Base-by-base conservation (phyloP, 2,797 vertebrate genomes). In the Lycodopsis pacificus region DNA sequence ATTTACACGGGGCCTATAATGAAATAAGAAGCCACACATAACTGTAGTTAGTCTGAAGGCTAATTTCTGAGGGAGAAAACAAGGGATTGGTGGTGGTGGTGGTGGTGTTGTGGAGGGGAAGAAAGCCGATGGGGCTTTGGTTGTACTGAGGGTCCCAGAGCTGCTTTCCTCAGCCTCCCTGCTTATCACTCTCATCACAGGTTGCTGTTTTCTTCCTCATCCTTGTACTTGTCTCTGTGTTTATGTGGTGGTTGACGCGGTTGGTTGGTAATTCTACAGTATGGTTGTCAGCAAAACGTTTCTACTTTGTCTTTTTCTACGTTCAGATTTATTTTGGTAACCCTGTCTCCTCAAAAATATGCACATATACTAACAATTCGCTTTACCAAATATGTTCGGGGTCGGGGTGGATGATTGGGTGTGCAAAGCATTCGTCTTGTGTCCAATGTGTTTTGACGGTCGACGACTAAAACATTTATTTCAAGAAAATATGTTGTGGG, bases 1-100 rank as follows among this genome's bases (percentile, higher is more conserved):
- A 96, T 97, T 97, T 95, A 94, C 92, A 89, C 91, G 77, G 90
- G 89, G 73, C 84, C 88, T 90, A 68, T 95, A 95, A 95, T 96
- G 92, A 96, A 96, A 96, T 94, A 93, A 92, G 93, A 94, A 94
- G 91, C 86, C 90, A 89, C 89, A 91, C 92, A 90, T 91, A 94
- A 94, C 93, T 88, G 86, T 88, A 83, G 92, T 95, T 93, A 5
- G 25, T 91, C 87, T 96, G 92, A 91, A 90, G 93, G 94, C 92
- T 93, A 95, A 96, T 97, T 96, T 96, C 87, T 78, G 87, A 92
- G 81, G 86, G 84, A 86, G 93, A 90, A 91, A 90, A 90, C 85
- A 74, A 36, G 65, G 71, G 57, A 30, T 51, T 66, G 72, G 73
- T 78, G 77, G 34, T 58, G 77, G 63, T 56, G 64, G 34, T 58